phyloP scores from a whole-genome alignment of 2,888 invertebrate genomes.

The Diaprepes abbreviatus region DNA sequence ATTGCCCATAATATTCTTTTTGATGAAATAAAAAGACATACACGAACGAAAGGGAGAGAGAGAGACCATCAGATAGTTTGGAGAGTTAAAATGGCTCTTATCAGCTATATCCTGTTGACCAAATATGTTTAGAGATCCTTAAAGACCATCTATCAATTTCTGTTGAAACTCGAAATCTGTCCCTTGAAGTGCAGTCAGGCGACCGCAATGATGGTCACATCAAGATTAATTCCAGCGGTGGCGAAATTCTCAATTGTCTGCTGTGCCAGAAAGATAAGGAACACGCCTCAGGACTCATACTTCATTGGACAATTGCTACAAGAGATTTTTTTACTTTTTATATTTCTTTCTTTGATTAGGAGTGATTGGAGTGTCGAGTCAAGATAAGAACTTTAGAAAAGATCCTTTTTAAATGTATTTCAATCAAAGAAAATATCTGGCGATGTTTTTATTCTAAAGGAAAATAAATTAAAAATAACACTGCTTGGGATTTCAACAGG shows the following conservation, averaged over 20 bases:
- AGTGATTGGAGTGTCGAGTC: slow-evolving; percentile 35
- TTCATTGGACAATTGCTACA: slow-evolving; percentile 57
- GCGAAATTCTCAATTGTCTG: slow-evolving; percentile 61
- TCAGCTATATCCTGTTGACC: slow-evolving; percentile 36
- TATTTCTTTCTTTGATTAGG: slow-evolving; percentile 35
- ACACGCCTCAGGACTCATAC: slow-evolving; percentile 56
- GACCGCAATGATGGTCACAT: slow-evolving; percentile 16
- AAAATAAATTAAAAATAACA: slow-evolving; percentile 12
- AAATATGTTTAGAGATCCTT: slow-evolving; percentile 46
- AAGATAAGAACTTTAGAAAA: slow-evolving; percentile 26
- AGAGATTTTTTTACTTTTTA: slow-evolving; percentile 26
- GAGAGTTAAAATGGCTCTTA: slow-evolving; percentile 15
- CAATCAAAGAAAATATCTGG: slow-evolving; percentile 17
- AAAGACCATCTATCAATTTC: slow-evolving; percentile 47
- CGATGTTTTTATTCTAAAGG: neutral
- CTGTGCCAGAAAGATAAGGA: slow-evolving; percentile 64
- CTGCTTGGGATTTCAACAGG: neutral
- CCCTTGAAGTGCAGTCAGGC: slow-evolving; percentile 44
- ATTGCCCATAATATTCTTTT: too few relatives aligned
- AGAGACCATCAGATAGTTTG: too few relatives aligned
- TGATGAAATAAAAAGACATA: too few relatives aligned
- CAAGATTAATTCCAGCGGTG: slow-evolving; percentile 44
- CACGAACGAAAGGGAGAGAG: too few relatives aligned
- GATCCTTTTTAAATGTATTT: slow-evolving; percentile 19
- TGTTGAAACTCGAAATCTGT: slow-evolving; percentile 47